Evolutionary conservation across 2,797 vertebrate genomes (phyloP), one percentile per base, ranked within the genome.

Genomic region (Enteromius treurensis): DNA sequence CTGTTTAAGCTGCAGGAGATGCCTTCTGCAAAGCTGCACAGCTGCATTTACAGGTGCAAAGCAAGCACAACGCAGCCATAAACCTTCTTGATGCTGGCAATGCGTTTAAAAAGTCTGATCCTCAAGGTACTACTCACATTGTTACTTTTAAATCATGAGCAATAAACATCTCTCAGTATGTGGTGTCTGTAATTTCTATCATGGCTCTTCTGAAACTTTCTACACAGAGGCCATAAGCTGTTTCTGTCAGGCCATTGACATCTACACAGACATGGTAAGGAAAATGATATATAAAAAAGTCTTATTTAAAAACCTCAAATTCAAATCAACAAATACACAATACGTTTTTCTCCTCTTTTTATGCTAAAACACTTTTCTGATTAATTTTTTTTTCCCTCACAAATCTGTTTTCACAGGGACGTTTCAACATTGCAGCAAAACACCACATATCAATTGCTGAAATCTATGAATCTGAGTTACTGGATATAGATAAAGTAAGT

Each of bases 221-320:
- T 81, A 69, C 76, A 34, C 86, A 96, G 95, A 96, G 91, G 95
- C 95, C 81, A 94, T 96, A 76, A 95, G 92, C 88, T 96, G 95
- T 88, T 85, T 96, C 84, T 91, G 90, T 87, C 89, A 92, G 79
- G 92, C 94, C 0, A 95, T 95, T 19, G 95, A 96, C 87, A 96
- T 96, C 89, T 96, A 96, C 89, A 95, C 95, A 0, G 95, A 96
- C 81, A 94, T 96, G 95, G 95, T 96, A 87, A 94, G 89, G 80
- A 77, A 19, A 58, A 6, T 14, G 32, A 32, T 32, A 2, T 4
- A 9, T 11, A 10, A 13, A 23, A n/a, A 34, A n/a, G 42, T 77
- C 7, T 62, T 29, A 11, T 49, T 26, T 37, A 32, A 21, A 26
- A 17, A 1, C 5, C 49, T 78, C 19, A 7, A 34, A 13, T 19